phyloP scores from a whole-genome alignment of 1,140 invertebrate species.

The Aethina tumida region DNA sequence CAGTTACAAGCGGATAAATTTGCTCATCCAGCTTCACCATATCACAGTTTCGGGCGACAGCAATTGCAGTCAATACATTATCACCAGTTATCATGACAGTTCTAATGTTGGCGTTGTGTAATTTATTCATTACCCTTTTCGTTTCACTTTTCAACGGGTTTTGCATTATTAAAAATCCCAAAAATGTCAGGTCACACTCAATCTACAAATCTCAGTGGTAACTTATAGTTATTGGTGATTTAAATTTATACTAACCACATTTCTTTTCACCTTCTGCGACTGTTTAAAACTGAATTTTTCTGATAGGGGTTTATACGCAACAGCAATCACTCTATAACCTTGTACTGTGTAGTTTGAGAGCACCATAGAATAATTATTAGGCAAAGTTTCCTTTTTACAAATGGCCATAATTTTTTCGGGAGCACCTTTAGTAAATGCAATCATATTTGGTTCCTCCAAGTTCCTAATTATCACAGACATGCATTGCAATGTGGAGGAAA shows the following conservation, averaged over 20 bases:
- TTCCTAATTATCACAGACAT: constrained; percentile 85
- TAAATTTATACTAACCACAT: constrained; percentile 36
- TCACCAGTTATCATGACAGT: constrained; percentile 93
- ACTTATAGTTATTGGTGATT: constrained; percentile 1
- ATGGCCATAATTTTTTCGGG: constrained; percentile 72
- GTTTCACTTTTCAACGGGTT: constrained; percentile 84
- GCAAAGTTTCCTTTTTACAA: constrained; percentile 43
- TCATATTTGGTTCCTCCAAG: constrained; percentile 65
- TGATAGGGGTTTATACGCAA: constrained; percentile 61
- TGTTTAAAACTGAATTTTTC: constrained; percentile 49
- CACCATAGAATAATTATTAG: constrained; percentile 58
- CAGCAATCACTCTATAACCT: constrained; percentile 79
- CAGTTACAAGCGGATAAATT: constrained; percentile 52
- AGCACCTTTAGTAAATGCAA: constrained; percentile 82
- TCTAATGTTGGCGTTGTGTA: constrained; percentile 73
- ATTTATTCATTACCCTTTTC: constrained; percentile 57
- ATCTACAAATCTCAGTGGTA: constrained; percentile 37
- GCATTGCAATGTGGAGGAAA: constrained; percentile 77
- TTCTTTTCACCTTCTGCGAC: constrained; percentile 45
- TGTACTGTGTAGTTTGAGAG: constrained; percentile 75
- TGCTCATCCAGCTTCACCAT: constrained; percentile 69
- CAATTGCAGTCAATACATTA: constrained; percentile 87
- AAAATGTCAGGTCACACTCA: constrained; percentile 72
- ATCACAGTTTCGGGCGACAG: constrained; percentile 81
- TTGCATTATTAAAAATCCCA: constrained; percentile 82